Conservation (phyloP, 2,113 vertebrate genomes). For the Poeciliopsis turrubarensis region DNA sequence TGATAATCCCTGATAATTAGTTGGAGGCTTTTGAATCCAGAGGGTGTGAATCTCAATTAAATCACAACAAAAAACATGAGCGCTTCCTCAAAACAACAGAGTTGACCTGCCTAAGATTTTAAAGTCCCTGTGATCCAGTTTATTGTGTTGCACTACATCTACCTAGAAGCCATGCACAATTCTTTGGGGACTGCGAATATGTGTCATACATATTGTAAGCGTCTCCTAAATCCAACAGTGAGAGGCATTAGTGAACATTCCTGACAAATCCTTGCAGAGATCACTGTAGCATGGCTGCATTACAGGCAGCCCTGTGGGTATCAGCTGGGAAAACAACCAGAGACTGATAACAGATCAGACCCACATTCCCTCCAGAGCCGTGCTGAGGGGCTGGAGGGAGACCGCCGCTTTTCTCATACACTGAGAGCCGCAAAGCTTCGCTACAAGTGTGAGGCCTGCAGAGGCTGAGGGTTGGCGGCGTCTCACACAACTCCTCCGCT, state of each 20-base stretch:
- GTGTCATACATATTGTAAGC: constrained; percentile 16
- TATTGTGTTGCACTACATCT: neutral
- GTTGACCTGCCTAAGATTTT: neutral
- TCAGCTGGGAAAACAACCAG: constrained; percentile 68
- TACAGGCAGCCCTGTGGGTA: constrained; percentile 45
- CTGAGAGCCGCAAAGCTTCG: constrained; percentile 25
- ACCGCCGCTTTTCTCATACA: constrained; percentile 54
- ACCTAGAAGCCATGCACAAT: neutral
- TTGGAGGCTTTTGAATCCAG: neutral
- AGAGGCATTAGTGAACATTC: constrained; percentile 15
- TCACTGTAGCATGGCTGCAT: neutral
- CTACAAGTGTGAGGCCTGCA: constrained; percentile 39
- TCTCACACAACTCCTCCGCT: constrained; percentile 48
- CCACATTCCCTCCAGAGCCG: constrained; percentile 49
- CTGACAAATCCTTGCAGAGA: constrained; percentile 27
- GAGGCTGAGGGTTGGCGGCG: constrained; percentile 30
- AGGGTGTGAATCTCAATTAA: neutral
- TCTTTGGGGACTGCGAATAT: constrained; percentile 24
- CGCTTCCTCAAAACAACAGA: neutral
- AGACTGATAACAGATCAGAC: constrained; percentile 59
- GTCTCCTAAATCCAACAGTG: constrained; percentile 32
- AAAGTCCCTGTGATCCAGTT: constrained; percentile 18
- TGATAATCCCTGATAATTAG: no score
- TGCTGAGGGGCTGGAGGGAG: constrained; percentile 38
- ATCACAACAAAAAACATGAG: neutral